A percentile compares a stretch with the other conserved stretches of the same genome.
phyloP scores from a whole-genome alignment of 2,888 invertebrate genomes.

The Rhimphoctona megacephalus region DNA sequence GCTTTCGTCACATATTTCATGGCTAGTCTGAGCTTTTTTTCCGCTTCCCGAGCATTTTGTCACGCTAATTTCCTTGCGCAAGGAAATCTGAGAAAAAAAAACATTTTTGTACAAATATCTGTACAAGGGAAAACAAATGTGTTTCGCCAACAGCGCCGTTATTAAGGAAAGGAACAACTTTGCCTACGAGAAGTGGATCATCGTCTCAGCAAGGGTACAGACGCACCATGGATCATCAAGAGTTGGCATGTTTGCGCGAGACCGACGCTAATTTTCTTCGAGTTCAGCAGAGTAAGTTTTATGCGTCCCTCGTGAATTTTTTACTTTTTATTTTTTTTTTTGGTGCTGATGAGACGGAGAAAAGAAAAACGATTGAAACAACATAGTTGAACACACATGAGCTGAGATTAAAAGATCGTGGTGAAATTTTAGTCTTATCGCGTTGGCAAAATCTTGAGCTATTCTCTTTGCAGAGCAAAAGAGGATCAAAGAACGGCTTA shows the following conservation, averaged over 20 bases:
- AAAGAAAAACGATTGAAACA: background rate
- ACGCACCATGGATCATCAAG: slow-evolving; percentile 79
- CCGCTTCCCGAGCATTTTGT: slow-evolving; percentile 48
- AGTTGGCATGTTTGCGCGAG: slow-evolving; percentile 75
- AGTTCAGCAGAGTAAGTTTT: slow-evolving; percentile 70
- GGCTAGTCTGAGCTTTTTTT: slow-evolving; percentile 38
- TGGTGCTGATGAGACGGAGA: background rate
- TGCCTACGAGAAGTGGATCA: slow-evolving; percentile 76
- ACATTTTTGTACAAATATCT: slow-evolving; percentile 6
- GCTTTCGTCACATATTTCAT: slow-evolving; percentile 37
- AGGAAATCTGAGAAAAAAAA: slow-evolving; percentile 15
- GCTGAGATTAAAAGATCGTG: slow-evolving; percentile 1
- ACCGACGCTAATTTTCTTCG: slow-evolving; percentile 76
- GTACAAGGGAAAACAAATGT: slow-evolving; percentile 48
- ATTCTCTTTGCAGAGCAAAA: slow-evolving; percentile 28
- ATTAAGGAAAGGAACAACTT: slow-evolving; percentile 78
- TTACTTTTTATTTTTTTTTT: slow-evolving; percentile 18
- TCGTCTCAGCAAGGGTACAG: slow-evolving; percentile 73
- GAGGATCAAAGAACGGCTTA: background rate
- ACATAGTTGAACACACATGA: background rate
- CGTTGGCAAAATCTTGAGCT: slow-evolving; percentile 16
- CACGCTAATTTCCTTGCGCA: background rate
- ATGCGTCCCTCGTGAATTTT: slow-evolving; percentile 8
- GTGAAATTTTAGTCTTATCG: background rate
- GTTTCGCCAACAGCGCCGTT: slow-evolving; percentile 78